Evolutionary conservation across 1,140 invertebrate genomes (phyloP).

Genomic region (Aricia agestis): DNA sequence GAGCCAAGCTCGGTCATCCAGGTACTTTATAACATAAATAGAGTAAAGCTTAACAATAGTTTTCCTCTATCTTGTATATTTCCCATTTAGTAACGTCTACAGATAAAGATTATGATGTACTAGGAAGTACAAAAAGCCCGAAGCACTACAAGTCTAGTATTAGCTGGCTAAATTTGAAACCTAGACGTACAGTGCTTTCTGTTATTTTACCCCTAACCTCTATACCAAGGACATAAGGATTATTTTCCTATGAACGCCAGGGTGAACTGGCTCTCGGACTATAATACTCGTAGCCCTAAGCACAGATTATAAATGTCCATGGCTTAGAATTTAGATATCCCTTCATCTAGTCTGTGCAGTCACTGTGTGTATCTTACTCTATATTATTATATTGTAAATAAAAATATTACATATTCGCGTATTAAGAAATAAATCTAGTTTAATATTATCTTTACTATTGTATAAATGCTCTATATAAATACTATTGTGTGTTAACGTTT

Average conservation of each 20-base stretch:
- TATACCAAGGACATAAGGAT: no score
- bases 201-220: no score
- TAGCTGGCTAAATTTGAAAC: not conserved
- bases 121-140: not conserved
- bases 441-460: no score
- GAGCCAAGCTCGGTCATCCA: no score
- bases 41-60: not conserved
- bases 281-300: not conserved
- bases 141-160: not conserved
- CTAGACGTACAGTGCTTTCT: not conserved
- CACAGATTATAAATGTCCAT: not conserved
- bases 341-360: not conserved
- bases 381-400: not conserved
- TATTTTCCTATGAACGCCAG: no score
- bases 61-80: not conserved
- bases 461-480: no score
- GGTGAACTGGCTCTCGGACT: no score
- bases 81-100: not conserved
- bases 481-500: no score
- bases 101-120: conserved; percentile 3
- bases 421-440: no score
- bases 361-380: not conserved
- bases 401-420: no score
- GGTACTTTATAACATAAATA: not conserved
- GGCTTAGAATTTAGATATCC: not conserved